Conservation (phyloP, 2,113 vertebrate genomes). For the Bombycilla garrulus region DNA sequence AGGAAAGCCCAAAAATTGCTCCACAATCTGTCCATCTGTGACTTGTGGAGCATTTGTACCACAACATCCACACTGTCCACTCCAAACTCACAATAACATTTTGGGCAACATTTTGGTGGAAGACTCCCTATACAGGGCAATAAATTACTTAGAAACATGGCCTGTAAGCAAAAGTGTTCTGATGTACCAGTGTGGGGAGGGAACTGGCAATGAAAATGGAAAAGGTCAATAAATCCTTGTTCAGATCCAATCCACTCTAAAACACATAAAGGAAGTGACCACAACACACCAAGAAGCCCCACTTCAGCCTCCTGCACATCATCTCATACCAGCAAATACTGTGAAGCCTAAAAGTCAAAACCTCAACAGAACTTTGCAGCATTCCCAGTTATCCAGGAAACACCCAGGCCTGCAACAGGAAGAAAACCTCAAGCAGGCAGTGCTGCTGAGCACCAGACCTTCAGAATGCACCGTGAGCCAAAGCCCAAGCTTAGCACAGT, state of each 20-base stretch:
- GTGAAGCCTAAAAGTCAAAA: background rate
- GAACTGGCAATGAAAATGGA: background rate
- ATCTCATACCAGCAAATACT: background rate
- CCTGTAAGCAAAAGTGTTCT: background rate
- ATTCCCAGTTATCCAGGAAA: background rate
- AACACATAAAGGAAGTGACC: background rate
- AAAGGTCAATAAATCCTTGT: background rate
- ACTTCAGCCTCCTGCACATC: background rate
- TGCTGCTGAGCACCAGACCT: background rate
- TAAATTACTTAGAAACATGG: background rate
- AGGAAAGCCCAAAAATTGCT: background rate
- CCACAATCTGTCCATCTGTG: rapidly evolving
- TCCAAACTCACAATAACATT: background rate
- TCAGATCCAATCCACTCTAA: background rate
- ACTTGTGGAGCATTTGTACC: background rate
- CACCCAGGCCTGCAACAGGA: background rate
- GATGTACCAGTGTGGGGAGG: background rate
- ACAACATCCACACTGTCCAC: background rate
- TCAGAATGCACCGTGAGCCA: background rate
- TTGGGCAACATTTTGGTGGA: background rate
- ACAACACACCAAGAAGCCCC: background rate
- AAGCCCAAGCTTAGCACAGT: background rate
- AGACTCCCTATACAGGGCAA: background rate
- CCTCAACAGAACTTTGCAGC: background rate
- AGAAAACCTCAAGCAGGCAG: background rate